A percentile compares a stretch with the other conserved stretches of the same genome.
Evolutionary conservation across 1,140 invertebrate genomes (phyloP).

Genomic region (Tetramorium simillimum): DNA sequence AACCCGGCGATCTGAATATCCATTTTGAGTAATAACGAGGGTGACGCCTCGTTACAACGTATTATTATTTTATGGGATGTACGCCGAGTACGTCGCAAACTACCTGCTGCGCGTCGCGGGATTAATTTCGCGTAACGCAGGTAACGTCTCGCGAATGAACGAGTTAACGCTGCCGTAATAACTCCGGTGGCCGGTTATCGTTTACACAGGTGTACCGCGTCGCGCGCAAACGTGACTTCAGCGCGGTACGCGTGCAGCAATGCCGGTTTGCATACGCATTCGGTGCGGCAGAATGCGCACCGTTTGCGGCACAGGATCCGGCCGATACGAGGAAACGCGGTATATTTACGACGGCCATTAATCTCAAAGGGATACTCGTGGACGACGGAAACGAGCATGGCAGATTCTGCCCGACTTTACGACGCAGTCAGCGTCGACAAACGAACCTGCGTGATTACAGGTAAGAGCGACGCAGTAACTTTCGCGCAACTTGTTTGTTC

Average conservation of each 20-base stretch:
- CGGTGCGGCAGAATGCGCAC: neutral
- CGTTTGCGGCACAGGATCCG: slow-evolving; percentile 8
- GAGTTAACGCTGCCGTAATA: slow-evolving; percentile 70
- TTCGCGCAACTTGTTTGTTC: neutral
- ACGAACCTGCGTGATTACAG: slow-evolving; percentile 15
- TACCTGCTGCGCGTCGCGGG: slow-evolving; percentile 26
- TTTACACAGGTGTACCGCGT: slow-evolving; percentile 68
- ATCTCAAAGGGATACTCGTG: slow-evolving; percentile 36
- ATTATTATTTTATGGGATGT: slow-evolving; percentile 31
- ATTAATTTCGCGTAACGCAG: slow-evolving; percentile 69
- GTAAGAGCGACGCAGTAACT: neutral
- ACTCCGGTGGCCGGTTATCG: slow-evolving; percentile 52
- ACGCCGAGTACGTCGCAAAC: slow-evolving; percentile 15
- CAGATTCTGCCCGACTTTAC: slow-evolving; percentile 47
- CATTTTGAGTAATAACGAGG: slow-evolving; percentile 34
- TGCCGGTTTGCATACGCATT: slow-evolving; percentile 53
- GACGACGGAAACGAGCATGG: slow-evolving; percentile 46
- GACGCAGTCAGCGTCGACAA: slow-evolving; percentile 21
- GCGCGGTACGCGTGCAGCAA: slow-evolving; percentile 1
- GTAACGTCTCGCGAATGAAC: slow-evolving; percentile 61
- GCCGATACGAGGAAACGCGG: slow-evolving; percentile 38
- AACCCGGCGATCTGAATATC: slow-evolving; percentile 6
- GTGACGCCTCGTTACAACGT: slow-evolving; percentile 46
- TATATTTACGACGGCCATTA: slow-evolving; percentile 63
- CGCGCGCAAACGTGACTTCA: slow-evolving; percentile 63